phyloP scores from a whole-genome alignment of 2,888 invertebrate species.

The Scaptomyza reducta region DNA sequence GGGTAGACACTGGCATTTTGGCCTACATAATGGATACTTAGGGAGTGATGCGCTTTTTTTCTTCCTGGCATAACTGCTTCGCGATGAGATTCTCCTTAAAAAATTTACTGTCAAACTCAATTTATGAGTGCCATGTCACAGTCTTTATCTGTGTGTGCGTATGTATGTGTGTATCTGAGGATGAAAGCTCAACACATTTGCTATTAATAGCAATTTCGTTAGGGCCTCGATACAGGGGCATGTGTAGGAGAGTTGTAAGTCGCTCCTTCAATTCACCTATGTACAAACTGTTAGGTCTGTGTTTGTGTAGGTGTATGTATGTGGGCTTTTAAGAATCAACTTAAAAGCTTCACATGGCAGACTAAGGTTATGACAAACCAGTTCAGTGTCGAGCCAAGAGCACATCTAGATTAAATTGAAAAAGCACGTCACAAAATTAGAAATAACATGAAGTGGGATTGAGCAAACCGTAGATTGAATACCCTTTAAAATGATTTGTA shows the following conservation, averaged over 20 bases:
- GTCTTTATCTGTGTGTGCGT: slow-evolving; percentile 3
- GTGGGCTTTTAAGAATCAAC: slow-evolving; percentile 26
- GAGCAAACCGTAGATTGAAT: not conserved
- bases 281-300: slow-evolving; percentile 22
- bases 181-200: slow-evolving; percentile 44
- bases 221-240: not conserved
- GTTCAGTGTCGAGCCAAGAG: slow-evolving; percentile 17
- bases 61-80: slow-evolving; percentile 47
- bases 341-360: slow-evolving; percentile 47
- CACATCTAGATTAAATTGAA: slow-evolving; percentile 23
- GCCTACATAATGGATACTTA: slow-evolving; percentile 23
- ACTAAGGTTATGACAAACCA: slow-evolving; percentile 22
- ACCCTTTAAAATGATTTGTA: slow-evolving; percentile 7
- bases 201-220: slow-evolving; percentile 48
- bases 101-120: slow-evolving; percentile 44
- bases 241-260: slow-evolving; percentile 5
- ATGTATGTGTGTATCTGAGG: not conserved
- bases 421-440: slow-evolving; percentile 4
- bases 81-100: slow-evolving; percentile 38
- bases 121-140: slow-evolving; percentile 20
- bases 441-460: not conserved
- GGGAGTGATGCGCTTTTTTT: slow-evolving; percentile 13
- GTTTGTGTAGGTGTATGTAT: not conserved
- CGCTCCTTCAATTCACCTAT: slow-evolving; percentile 9
- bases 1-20: slow-evolving; percentile 4